These are phyloP conservation scores for Amphiura filiformis DNA, from an alignment of 35 echinoderm and acorn worm species.

Conservation along the genomic window DNA sequence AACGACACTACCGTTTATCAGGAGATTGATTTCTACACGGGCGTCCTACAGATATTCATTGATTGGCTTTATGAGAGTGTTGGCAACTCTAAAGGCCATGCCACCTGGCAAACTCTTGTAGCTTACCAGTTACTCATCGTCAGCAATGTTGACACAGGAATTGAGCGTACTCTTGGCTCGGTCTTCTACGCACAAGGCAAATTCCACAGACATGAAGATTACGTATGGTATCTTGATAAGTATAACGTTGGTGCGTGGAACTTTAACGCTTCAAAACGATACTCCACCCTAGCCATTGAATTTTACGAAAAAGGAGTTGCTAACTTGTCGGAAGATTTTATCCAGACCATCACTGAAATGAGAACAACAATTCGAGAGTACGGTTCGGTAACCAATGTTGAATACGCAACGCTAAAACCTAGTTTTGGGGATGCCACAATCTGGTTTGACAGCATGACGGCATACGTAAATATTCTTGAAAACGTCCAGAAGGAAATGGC, in stretches of 20 bases:
- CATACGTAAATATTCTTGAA: slow-evolving; percentile 67
- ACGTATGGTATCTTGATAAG: slow-evolving; percentile 75
- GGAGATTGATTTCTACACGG: slow-evolving; percentile 63
- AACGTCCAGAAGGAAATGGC: slow-evolving; percentile 71
- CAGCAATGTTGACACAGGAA: slow-evolving; percentile 66
- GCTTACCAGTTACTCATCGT: slow-evolving; percentile 82
- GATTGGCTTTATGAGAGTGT: slow-evolving; percentile 79
- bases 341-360: slow-evolving; percentile 43
- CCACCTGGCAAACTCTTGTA: slow-evolving; percentile 58
- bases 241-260: slow-evolving; percentile 66
- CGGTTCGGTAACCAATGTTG: not conserved
- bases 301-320: slow-evolving; percentile 45
- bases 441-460: slow-evolving; percentile 81
- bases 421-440: slow-evolving; percentile 50
- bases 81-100: slow-evolving; percentile 70
- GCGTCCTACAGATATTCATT: slow-evolving; percentile 61
- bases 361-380: slow-evolving; percentile 40
- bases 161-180: slow-evolving; percentile 67
- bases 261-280: slow-evolving; percentile 60
- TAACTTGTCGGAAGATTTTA: slow-evolving; percentile 29
- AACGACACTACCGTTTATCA: slow-evolving; percentile 59
- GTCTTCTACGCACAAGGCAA: slow-evolving; percentile 56
- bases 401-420: not conserved
- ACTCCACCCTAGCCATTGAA: slow-evolving; percentile 45
- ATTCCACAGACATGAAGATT: slow-evolving; percentile 62